Evolutionary conservation across 2,113 vertebrate species (phyloP).

Genomic region (Gobiocypris rarus): DNA sequence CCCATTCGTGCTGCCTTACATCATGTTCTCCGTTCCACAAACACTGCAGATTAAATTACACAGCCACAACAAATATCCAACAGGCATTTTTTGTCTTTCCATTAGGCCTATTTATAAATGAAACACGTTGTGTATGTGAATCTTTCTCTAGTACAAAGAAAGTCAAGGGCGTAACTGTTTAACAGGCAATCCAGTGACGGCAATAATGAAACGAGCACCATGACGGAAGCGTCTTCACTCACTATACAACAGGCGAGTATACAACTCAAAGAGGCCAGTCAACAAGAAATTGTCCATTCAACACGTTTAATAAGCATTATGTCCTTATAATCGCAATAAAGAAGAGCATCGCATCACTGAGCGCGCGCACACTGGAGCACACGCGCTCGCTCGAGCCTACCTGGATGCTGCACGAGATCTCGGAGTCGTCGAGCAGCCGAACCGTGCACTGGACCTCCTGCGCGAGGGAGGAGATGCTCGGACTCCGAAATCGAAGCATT

Average conservation of each 20-base stretch:
- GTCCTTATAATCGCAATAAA: slow-evolving; percentile 10
- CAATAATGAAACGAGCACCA: neutral
- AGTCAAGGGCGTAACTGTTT: slow-evolving; percentile 41
- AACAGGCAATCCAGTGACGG: neutral
- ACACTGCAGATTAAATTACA: neutral
- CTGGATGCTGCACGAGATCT: slow-evolving; percentile 93
- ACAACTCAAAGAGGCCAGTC: neutral
- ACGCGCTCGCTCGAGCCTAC: slow-evolving; percentile 65
- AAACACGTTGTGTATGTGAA: neutral
- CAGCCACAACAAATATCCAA: neutral
- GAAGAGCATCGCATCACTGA: neutral
- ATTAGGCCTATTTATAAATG: neutral
- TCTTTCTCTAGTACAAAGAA: neutral
- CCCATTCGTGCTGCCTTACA: neutral
- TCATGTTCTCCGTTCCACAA: neutral
- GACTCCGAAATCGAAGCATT: slow-evolving; percentile 95
- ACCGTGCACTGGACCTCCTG: slow-evolving; percentile 91
- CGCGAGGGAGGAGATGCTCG: slow-evolving; percentile 89
- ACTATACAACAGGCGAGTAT: neutral
- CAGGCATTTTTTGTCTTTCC: neutral
- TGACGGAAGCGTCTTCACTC: neutral
- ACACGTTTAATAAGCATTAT: neutral
- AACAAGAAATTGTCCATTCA: neutral
- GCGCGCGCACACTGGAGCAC: neutral
- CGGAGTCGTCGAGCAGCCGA: slow-evolving; percentile 90